Conservation (phyloP, 2,113 vertebrate species). For the Silurus asotus region DNA sequence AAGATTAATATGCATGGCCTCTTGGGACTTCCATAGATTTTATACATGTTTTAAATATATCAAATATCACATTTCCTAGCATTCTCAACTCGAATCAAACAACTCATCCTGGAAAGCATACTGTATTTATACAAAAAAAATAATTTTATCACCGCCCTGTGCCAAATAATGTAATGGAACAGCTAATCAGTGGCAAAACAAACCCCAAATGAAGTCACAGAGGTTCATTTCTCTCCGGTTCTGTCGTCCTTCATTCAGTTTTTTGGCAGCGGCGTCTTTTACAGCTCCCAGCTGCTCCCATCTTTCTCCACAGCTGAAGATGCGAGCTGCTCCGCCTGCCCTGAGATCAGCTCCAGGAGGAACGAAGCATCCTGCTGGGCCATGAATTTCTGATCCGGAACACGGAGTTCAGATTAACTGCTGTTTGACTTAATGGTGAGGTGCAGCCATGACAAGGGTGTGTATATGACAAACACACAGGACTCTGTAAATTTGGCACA, state of each 20-base stretch:
- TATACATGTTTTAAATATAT: too few species aligned
- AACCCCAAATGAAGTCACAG: not conserved
- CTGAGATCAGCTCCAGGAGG: slow-evolving; percentile 23
- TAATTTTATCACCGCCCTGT: not conserved
- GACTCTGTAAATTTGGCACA: slow-evolving; percentile 66
- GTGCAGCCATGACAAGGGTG: slow-evolving; percentile 28
- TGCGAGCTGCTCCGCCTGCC: slow-evolving; percentile 15
- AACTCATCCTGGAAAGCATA: not conserved
- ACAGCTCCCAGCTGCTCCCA: slow-evolving; percentile 28
- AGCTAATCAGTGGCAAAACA: not conserved
- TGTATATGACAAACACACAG: slow-evolving; percentile 66
- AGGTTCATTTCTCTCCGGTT: not conserved
- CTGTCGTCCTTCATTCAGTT: slow-evolving; percentile 24
- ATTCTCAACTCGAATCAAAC: not conserved
- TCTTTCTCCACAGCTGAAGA: slow-evolving; percentile 22
- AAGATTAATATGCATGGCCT: too few species aligned
- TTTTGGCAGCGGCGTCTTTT: slow-evolving; percentile 23
- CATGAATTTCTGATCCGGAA: slow-evolving; percentile 46
- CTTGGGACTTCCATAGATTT: too few species aligned
- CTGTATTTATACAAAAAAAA: too few species aligned
- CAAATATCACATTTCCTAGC: too few species aligned
- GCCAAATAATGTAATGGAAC: slow-evolving; percentile 10
- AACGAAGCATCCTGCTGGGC: slow-evolving; percentile 25
- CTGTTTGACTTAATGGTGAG: slow-evolving; percentile 34
- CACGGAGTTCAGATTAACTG: slow-evolving; percentile 44